Base-by-base conservation (phyloP, 2,113 vertebrate species). In the Cacatua alba region DNA sequence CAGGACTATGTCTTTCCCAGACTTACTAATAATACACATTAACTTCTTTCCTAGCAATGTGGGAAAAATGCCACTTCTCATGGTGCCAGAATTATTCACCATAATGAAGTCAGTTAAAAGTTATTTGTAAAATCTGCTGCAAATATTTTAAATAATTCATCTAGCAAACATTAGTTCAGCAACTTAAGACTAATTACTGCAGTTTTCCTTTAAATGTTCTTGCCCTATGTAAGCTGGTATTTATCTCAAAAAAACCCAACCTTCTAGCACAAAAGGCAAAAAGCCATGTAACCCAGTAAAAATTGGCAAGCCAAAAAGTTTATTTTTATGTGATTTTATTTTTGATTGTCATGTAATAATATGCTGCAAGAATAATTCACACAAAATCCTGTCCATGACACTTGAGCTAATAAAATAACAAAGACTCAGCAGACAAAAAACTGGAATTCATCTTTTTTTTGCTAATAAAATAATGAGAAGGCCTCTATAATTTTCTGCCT, bases 251-350 rank as follows among this genome's bases (percentile, higher is more conserved):
- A 70, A 59, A 59, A 5, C 6, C 44, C 28, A 89, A 88, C 79
- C 46, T 78, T 94, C 57, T 60, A 97, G 70, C 69, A 93, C 65
- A 82, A 88, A 84, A 68, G 60, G 81, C 59, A 85, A 64, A 93
- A 96, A 87, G 90, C 53, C 70, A 63, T 69, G 83, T 69, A 81
- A 96, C 49, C 90, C 95, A 97, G 90, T 91, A 98, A 97, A 97
- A 82, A 96, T 19, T 91, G 91, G 90, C 92, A 98, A 97, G 94
- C 46, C 91, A 92, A 96, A 93, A 96, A 76, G 62, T 88, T 97
- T 71, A 84, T 95, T 97, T 96, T 90, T 49, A 95, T 39, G 83
- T 39, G 31, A 55, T 44, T 87, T 87, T 86, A 86, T 78, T 86
- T 86, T 68, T 87, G 79, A 90, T 92, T 86, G 57, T 68, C 55